Conservation (phyloP, 2,797 vertebrate genomes). For the Micropoecilia bifurca region DNA sequence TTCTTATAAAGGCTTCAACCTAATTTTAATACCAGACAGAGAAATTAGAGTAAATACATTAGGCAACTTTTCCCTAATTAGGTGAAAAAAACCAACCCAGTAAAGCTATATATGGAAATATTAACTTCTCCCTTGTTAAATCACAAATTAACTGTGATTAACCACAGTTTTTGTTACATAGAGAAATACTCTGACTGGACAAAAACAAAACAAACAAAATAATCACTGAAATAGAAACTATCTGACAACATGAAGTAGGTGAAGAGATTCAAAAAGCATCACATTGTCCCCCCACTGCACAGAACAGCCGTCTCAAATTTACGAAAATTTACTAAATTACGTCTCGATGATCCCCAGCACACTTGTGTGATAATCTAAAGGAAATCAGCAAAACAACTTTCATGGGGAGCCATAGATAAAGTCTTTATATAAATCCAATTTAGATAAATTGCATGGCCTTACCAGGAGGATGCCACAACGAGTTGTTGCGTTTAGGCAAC, state of each 20-base stretch:
- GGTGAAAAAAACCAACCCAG: not conserved
- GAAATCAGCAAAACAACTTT: not conserved
- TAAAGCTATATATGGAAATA: not conserved
- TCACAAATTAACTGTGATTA: not conserved
- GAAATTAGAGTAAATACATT: not conserved
- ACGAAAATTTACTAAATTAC: not conserved
- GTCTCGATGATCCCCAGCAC: not conserved
- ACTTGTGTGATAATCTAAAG: not conserved
- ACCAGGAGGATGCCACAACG: not conserved
- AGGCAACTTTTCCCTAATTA: not conserved
- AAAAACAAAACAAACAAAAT: not conserved
- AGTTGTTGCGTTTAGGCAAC: not conserved
- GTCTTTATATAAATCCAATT: not conserved
- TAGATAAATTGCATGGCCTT: not conserved
- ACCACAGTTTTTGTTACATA: not conserved
- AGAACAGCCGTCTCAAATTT: not conserved
- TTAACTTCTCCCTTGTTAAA: not conserved
- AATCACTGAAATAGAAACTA: not conserved
- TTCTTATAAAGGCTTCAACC: not conserved
- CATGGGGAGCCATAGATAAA: not conserved
- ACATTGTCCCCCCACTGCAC: not conserved
- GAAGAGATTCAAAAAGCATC: not conserved
- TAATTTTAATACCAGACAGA: not conserved
- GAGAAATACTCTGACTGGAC: not conserved
- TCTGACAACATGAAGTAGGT: not conserved